phyloP scores from a whole-genome alignment of 2,113 vertebrate genomes.

The Columba livia region DNA sequence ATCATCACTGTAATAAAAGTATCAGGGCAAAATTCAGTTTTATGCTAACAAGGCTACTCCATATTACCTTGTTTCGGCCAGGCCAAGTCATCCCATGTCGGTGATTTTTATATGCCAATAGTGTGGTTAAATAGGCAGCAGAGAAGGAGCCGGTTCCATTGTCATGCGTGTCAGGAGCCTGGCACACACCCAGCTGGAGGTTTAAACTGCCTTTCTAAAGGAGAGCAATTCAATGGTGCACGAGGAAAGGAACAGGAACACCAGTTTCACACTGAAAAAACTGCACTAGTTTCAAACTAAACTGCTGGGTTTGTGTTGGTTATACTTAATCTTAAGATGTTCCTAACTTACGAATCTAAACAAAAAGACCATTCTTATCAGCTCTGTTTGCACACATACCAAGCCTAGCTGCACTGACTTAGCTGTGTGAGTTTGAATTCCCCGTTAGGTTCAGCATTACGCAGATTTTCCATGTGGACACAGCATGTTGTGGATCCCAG shows the following conservation, averaged over 20 bases:
- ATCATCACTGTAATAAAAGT: neutral
- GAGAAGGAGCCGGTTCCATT: conserved; percentile 51
- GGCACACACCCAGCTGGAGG: conserved; percentile 48
- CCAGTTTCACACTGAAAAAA: neutral
- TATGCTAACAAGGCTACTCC: neutral
- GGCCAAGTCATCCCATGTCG: neutral
- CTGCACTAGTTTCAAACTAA: neutral
- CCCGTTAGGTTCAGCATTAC: neutral
- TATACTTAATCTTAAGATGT: conserved; percentile 11
- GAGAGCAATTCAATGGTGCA: conserved; percentile 13
- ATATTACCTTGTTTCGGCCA: neutral
- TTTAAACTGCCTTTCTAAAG: conserved; percentile 55
- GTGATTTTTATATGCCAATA: conserved; percentile 41
- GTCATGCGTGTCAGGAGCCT: conserved; percentile 55
- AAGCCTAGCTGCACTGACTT: conserved; percentile 2
- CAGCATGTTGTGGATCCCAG: neutral
- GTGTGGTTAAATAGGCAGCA: conserved; percentile 38
- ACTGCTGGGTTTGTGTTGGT: neutral
- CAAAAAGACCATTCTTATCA: neutral
- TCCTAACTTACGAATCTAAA: conserved; percentile 1
- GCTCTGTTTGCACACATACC: neutral
- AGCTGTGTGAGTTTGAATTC: neutral
- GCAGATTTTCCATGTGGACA: neutral
- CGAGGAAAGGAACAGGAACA: neutral
- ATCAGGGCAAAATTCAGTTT: neutral